Conservation (phyloP, 1,140 invertebrate genomes). For the Philaenus spumarius region DNA sequence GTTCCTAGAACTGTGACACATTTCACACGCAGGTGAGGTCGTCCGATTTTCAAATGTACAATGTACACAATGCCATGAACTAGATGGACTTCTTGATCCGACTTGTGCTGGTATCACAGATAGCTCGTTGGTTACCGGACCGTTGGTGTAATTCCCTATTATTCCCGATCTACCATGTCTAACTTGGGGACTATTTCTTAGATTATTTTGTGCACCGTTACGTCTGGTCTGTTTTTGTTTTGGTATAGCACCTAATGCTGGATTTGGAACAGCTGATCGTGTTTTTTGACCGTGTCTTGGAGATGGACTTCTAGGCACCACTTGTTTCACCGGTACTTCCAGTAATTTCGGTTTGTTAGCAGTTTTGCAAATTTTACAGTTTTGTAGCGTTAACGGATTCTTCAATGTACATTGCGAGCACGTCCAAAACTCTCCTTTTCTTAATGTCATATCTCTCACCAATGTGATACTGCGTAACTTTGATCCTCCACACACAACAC, state of each 20-base stretch:
- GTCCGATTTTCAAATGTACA: conserved; percentile 77
- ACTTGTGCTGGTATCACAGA: conserved; percentile 16
- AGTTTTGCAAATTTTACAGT: conserved; percentile 75
- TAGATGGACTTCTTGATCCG: not conserved
- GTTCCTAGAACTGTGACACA: conserved; percentile 62
- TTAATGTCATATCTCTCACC: conserved; percentile 57
- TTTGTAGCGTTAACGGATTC: conserved; percentile 61
- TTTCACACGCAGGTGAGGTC: conserved; percentile 63
- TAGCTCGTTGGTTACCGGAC: conserved; percentile 7
- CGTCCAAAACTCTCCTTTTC: conserved; percentile 68
- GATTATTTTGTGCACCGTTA: conserved; percentile 37
- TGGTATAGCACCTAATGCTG: conserved; percentile 32
- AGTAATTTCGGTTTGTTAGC: conserved; percentile 32
- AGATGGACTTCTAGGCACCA: conserved; percentile 39
- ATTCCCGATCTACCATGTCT: conserved; percentile 25
- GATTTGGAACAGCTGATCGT: not conserved
- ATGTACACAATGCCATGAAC: conserved; percentile 66
- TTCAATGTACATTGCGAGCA: conserved; percentile 74
- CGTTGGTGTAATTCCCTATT: not conserved
- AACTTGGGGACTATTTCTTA: conserved; percentile 37
- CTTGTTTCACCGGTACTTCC: conserved; percentile 23
- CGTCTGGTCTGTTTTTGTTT: conserved; percentile 30
- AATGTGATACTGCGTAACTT: conserved; percentile 59
- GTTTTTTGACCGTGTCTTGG: conserved; percentile 34
- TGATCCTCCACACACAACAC: conserved; percentile 76